Conservation (phyloP, 2,888 invertebrate species). For the Cataglyphis rosenhaueri region DNA sequence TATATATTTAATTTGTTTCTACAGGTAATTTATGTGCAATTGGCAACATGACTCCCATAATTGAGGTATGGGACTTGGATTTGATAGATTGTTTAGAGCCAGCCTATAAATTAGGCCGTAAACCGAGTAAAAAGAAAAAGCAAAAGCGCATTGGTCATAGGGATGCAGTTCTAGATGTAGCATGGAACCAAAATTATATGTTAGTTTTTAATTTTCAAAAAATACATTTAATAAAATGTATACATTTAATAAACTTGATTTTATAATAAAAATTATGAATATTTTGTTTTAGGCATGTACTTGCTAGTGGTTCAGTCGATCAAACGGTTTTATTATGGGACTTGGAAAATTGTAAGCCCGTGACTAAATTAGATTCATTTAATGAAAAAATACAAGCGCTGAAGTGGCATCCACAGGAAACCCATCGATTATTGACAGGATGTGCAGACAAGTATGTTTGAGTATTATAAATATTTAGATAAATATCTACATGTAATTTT, state of each 20-base stretch:
- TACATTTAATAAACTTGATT: background rate
- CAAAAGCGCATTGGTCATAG: conserved; percentile 91
- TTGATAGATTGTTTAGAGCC: conserved; percentile 96
- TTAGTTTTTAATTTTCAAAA: conserved; percentile 80
- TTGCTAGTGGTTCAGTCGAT: conserved; percentile 98
- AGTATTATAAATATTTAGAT: background rate
- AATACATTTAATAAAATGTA: background rate
- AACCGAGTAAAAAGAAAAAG: conserved; percentile 91
- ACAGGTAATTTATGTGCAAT: conserved; percentile 95
- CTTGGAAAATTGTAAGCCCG: conserved; percentile 92
- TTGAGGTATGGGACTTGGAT: conserved; percentile 99
- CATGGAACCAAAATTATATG: conserved; percentile 94
- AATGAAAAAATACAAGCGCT: conserved; percentile 94
- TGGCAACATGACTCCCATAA: conserved; percentile 96
- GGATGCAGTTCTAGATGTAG: conserved; percentile 95
- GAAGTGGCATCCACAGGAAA: conserved; percentile 93
- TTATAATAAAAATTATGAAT: background rate
- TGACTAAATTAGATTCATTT: conserved; percentile 91
- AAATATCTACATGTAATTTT: conserved; percentile 38
- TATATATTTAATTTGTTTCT: conserved; percentile 12
- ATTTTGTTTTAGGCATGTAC: conserved; percentile 89
- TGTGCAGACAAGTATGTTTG: conserved; percentile 90
- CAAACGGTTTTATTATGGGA: conserved; percentile 96
- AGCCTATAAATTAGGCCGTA: conserved; percentile 92
- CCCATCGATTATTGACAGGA: conserved; percentile 93